Evolutionary conservation across 2,888 invertebrate genomes (phyloP), one percentile per base, ranked within the genome.

Genomic region (Biston stratarius): DNA sequence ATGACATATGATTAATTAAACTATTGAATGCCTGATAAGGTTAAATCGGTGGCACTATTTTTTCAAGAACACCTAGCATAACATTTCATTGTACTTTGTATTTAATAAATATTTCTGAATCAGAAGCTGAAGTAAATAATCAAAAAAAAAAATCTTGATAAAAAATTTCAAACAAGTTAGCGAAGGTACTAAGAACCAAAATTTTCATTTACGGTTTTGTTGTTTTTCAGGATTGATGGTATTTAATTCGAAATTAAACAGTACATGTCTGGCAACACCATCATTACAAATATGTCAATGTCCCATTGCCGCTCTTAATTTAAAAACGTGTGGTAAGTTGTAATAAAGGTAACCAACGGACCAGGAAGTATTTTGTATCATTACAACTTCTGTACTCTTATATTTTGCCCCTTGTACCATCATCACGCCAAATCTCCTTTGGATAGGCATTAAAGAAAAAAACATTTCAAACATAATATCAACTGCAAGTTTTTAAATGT

Each of bases 281-380:
- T 45, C 65, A 42, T n/a, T 66, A 40, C 58, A 61, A 14, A 36
- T 40, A n/a, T 66, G 63, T 47, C 34, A 42, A 15, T 66, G 61
- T 15, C 62, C 62, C 12, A 34, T 58, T 24, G 2, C n/a, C n/a
- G n/a, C 47, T 3, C 40, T n/a, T 12, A 44, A 49, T 7, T 45
- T 42, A 6, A 15, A 40, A 51, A 57, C 70, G 33, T 15, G 49
- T 9, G 67, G 72, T 71, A 64, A 68, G 69, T 59, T 49, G 12
- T 42, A 11, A 1, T 58, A 49, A n/a, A 42, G 38, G 36, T 51
- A 49, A n/a, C 15, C n/a, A 14, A 36, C n/a, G 9, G 52, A 14
- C n/a, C 38, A 15, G 52, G 42, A 42, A 55, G 9, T 55, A 53
- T 15, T 9, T 53, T 11, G 24, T 24, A 42, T 12, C 12, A 24